Conservation (phyloP, 2,888 invertebrate species). For the Escarpia spicata region DNA sequence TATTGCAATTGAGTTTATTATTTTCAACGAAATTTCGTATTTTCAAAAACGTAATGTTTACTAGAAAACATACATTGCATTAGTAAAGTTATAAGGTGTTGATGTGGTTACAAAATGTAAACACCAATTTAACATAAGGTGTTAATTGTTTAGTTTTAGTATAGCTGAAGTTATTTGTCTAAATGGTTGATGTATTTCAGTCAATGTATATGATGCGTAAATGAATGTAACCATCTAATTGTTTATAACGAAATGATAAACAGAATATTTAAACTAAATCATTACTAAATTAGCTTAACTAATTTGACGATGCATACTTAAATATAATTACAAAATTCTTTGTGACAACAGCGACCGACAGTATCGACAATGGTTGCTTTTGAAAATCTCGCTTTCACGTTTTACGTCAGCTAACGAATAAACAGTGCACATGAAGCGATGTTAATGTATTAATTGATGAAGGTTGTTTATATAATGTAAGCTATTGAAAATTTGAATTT, state of each 20-base stretch:
- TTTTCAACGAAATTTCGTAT: not conserved
- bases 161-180: not conserved
- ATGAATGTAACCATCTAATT: not conserved
- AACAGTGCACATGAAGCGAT: not conserved
- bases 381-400: not conserved
- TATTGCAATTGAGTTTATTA: not conserved
- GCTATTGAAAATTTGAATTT: not conserved
- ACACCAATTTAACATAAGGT: not conserved
- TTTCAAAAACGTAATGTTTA: not conserved
- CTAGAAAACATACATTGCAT: not conserved
- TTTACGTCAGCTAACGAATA: not conserved
- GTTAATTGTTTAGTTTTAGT: not conserved
- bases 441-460: not conserved
- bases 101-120: not conserved
- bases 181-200: not conserved
- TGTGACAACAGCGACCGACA: not conserved
- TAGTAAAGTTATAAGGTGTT: not conserved
- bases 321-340: not conserved
- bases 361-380: not conserved
- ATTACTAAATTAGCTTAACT: not conserved
- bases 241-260: not conserved
- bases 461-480: not conserved
- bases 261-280: not conserved
- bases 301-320: not conserved
- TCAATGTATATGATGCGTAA: not conserved